phyloP scores from a whole-genome alignment of 1,140 invertebrate genomes.

The Macrobrachium nipponense region DNA sequence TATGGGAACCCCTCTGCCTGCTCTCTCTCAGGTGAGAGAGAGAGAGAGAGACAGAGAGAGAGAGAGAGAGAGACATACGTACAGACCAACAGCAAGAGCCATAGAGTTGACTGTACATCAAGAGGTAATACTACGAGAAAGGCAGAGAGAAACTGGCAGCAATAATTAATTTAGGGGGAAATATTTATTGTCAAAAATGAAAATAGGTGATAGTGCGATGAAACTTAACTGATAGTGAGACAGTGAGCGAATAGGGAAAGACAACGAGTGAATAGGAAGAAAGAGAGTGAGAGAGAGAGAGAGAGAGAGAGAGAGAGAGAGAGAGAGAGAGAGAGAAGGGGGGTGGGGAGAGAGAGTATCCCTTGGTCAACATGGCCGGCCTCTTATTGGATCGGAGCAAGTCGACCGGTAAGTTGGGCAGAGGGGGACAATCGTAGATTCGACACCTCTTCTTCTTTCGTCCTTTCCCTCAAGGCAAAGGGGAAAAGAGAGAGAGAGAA shows the following conservation, averaged over 20 bases:
- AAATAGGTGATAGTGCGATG: background rate
- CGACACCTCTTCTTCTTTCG: background rate
- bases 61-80: constrained; percentile 5
- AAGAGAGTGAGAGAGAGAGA: background rate
- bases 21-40: background rate
- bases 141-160: background rate
- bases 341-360: background rate
- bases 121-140: background rate
- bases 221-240: background rate
- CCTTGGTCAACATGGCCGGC: constrained; percentile 18
- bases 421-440: background rate
- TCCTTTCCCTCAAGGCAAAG: background rate
- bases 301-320: background rate
- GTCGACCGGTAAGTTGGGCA: background rate
- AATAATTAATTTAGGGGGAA: background rate
- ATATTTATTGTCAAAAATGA: background rate
- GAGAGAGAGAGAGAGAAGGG: too few species aligned
- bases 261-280: background rate
- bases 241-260: background rate
- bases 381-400: constrained; percentile 19
- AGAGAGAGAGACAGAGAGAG: constrained; percentile 29
- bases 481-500: background rate
- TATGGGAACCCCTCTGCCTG: background rate
- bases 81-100: too few species aligned
- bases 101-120: background rate